phyloP scores from a whole-genome alignment of 2,797 vertebrate species.

The Mallotus villosus region DNA sequence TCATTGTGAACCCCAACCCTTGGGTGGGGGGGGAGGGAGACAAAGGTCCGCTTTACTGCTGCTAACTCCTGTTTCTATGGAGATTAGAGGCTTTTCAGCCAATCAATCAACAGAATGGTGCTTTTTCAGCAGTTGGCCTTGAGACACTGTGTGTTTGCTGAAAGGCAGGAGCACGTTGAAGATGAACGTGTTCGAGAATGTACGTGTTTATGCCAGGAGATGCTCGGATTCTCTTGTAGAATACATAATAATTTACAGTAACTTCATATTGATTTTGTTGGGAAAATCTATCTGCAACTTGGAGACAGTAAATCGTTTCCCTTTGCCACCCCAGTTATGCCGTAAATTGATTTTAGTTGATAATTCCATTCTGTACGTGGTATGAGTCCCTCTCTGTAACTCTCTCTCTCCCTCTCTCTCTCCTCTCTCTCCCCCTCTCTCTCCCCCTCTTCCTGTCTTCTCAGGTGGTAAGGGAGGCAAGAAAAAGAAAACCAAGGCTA shows the following conservation, averaged over 20 bases:
- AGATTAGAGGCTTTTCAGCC: conserved; percentile 69
- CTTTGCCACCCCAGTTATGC: conserved; percentile 21
- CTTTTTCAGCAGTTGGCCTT: conserved; percentile 73
- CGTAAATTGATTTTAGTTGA: conserved; percentile 41
- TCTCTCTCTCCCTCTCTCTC: background rate
- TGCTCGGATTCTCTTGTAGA: background rate
- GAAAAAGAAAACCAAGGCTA: conserved; percentile 96
- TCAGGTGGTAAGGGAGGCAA: conserved; percentile 98
- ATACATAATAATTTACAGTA: background rate
- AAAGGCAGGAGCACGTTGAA: conserved; percentile 57
- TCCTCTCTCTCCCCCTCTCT: conserved; percentile 4
- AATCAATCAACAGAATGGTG: conserved; percentile 65
- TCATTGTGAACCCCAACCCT: conserved; percentile 65
- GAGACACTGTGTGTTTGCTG: conserved; percentile 55
- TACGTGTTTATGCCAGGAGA: conserved; percentile 35
- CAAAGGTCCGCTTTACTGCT: conserved; percentile 60
- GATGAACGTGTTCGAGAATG: conserved; percentile 52
- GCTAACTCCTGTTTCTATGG: conserved; percentile 72
- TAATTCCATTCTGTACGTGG: conserved; percentile 32
- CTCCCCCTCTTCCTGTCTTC: conserved; percentile 40
- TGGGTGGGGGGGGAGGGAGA: conserved; percentile 59
- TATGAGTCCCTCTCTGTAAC: conserved; percentile 28
- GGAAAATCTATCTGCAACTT: conserved; percentile 42
- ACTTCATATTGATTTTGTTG: conserved; percentile 45
- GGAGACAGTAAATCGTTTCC: conserved; percentile 42